Evolutionary conservation across 2,888 invertebrate species (phyloP).

Genomic region (Amphiduros pacificus): DNA sequence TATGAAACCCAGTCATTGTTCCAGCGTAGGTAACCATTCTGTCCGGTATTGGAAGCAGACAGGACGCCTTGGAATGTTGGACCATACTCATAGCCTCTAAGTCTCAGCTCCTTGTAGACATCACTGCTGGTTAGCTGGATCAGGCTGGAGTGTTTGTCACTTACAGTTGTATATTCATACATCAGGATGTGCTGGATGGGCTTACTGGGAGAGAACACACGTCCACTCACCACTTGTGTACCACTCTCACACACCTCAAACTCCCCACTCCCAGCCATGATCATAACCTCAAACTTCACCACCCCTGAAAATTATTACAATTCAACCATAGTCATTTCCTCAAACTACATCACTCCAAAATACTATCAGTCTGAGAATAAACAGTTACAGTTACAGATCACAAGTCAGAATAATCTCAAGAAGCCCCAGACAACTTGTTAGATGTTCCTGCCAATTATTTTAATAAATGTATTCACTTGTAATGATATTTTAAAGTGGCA

Average conservation of each 20-base stretch:
- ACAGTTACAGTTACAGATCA: too few species aligned
- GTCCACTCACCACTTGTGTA: slow-evolving; percentile 78
- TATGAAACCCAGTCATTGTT: slow-evolving; percentile 90
- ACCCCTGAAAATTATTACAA: slow-evolving; percentile 37
- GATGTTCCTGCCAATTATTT: too few species aligned
- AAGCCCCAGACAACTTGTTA: too few species aligned
- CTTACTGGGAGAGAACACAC: slow-evolving; percentile 28
- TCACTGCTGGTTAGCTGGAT: slow-evolving; percentile 46
- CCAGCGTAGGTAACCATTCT: slow-evolving; percentile 70
- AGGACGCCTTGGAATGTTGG: slow-evolving; percentile 69
- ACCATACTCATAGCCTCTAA: slow-evolving; percentile 60
- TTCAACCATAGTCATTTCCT: too few species aligned
- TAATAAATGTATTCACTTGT: too few species aligned
- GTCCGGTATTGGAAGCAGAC: slow-evolving; percentile 67
- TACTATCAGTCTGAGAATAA: too few species aligned
- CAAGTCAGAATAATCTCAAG: too few species aligned
- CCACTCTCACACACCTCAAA: slow-evolving; percentile 91
- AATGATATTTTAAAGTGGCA: too few species aligned
- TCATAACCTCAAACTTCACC: slow-evolving; percentile 51
- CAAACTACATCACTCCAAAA: too few species aligned
- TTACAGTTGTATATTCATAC: background rate
- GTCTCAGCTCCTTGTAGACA: slow-evolving; percentile 57
- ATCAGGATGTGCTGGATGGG: slow-evolving; percentile 15
- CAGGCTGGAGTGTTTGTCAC: slow-evolving; percentile 4
- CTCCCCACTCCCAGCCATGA: slow-evolving; percentile 54